Base-by-base conservation (phyloP, 1,140 invertebrate species). In the Pseudoatta argentina region DNA sequence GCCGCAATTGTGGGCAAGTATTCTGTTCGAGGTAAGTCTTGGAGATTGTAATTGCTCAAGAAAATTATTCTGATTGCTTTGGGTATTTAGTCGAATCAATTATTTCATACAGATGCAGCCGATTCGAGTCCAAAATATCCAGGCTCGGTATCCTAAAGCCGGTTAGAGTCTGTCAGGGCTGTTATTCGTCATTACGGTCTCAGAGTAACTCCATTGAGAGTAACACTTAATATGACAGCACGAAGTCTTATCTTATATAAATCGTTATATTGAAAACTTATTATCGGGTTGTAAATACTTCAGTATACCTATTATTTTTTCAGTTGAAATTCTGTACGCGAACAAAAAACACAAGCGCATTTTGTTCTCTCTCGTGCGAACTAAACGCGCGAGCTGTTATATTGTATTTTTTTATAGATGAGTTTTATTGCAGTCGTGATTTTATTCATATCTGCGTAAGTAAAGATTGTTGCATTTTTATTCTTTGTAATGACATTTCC, bases 1-100 rank as follows among this genome's bases (percentile, higher is more conserved):
- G 99, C 95, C 96, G 99, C 53, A 99, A 99, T 95, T 99, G 99
- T 95, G 99, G 99, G 53, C 97, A 98, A 93, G 97, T 99, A 39
- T 99, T 99, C 95, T 99, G 99, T 96, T 98, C 98, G 14, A 99
- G 97, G 97, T 97, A 95, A 94, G 95, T 92, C 27, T 76, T 21
- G n/a, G 21, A 6, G 44, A 76, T 57, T 55, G n/a, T 63, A 63
- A 12, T 66, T 59, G 34, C 27, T 69, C 12, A 63, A 24, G 12
- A 77, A 85, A 57, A 34, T 51, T 2, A 12, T 39, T 1, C 2
- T 57, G n/a, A 53, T 10, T 69, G 30, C 61, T 21, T 48, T 44
- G 10, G 2, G 5, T 72, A 59, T 27, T 61, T 63, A 81, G 48
- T 14, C 21, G 51, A 61, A 30, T 69, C 57, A 78, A 85, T 61